These are phyloP conservation scores for Rhagium mordax DNA, from an alignment of 2,888 invertebrate genomes.

Conservation along the genomic window DNA sequence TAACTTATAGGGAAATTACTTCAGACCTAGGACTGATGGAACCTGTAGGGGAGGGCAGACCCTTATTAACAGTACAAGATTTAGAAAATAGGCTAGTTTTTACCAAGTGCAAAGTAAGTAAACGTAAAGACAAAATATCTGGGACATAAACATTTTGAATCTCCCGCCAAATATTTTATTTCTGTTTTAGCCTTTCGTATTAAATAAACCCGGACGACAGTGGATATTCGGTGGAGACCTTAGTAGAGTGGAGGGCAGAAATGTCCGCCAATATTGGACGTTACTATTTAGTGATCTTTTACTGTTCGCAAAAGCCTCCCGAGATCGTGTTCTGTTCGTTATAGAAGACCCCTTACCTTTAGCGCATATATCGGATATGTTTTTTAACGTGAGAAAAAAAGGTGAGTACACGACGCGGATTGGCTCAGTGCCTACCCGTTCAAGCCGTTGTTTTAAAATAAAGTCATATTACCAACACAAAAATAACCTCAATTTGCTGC, in stretches of 20 bases:
- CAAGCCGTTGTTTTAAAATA: no score
- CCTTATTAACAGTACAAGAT: slow-evolving; percentile 86
- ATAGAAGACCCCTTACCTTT: slow-evolving; percentile 89
- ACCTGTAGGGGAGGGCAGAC: slow-evolving; percentile 86
- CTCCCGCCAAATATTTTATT: no score
- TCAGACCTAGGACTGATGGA: slow-evolving; percentile 90
- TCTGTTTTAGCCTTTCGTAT: slow-evolving; percentile 81
- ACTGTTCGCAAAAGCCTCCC: slow-evolving; percentile 88
- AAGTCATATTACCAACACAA: no score
- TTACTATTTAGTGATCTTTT: slow-evolving; percentile 88
- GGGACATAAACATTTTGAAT: no score
- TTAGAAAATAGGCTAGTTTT: slow-evolving; percentile 91
- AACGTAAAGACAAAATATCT: no score
- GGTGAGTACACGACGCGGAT: slow-evolving; percentile 72
- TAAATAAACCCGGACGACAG: slow-evolving; percentile 87
- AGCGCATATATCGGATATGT: slow-evolving; percentile 84
- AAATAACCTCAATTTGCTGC: no score
- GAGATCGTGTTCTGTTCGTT: slow-evolving; percentile 89
- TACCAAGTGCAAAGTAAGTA: slow-evolving; percentile 86
- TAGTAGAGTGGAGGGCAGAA: slow-evolving; percentile 86
- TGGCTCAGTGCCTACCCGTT: no score
- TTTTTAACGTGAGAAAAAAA: slow-evolving; percentile 90
- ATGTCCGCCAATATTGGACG: slow-evolving; percentile 89
- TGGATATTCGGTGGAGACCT: slow-evolving; percentile 93
- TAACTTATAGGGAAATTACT: slow-evolving; percentile 86